Conservation (phyloP, 2,797 vertebrate species). For the Propithecus deckenii region DNA sequence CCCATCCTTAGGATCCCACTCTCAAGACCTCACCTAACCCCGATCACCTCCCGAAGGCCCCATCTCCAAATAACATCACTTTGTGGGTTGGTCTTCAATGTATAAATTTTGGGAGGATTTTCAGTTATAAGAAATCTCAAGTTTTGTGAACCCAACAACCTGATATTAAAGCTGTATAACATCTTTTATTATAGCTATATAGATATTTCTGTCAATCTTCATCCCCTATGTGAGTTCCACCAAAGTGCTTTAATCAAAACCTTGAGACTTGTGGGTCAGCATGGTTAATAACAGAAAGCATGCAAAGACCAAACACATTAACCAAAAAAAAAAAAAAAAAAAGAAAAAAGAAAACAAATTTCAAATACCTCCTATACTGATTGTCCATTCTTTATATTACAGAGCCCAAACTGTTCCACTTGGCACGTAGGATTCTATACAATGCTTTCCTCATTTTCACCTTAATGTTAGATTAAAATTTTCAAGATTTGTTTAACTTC, state of each 20-base stretch:
- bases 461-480: not conserved
- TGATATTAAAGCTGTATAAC: not conserved
- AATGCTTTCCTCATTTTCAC: not conserved
- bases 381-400: not conserved
- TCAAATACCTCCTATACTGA: not conserved
- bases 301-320: not conserved
- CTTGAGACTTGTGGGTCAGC: not conserved
- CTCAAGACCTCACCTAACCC: not conserved
- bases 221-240: not conserved
- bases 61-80: not conserved
- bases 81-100: not conserved
- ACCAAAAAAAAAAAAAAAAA: not conserved
- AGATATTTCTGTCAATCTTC: not conserved
- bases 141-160: not conserved
- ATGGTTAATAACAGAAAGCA: not conserved
- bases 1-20: fast-evolving
- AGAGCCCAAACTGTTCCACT: not conserved
- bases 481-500: not conserved
- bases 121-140: not conserved
- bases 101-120: too few species aligned
- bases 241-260: not conserved
- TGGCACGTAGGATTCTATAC: not conserved
- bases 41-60: not conserved
- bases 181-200: not conserved
- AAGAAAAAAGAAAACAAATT: not conserved